Base-by-base conservation (phyloP, 2,888 invertebrate species). In the Philopedon plagiatum region DNA sequence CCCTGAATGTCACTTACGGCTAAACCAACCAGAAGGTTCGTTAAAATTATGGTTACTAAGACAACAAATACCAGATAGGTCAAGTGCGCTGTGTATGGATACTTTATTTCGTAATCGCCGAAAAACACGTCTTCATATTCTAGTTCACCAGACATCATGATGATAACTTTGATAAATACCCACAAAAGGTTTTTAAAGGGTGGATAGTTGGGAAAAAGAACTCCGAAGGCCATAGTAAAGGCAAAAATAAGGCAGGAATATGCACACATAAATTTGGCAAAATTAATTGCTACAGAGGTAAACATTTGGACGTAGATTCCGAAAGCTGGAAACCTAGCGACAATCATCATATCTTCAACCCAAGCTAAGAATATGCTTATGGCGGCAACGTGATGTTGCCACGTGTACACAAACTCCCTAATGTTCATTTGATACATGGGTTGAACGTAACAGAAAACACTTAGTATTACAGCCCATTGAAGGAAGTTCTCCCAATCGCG, bases 261-360 rank as follows among this genome's bases (percentile, higher is more conserved):
- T 0, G 94, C 94, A 72, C 93, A 84, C 1, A 95, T 87, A 81
- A 95, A 94, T 80, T 94, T 94, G 13, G 91, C 90, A 82, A 95
- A 95, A 81, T 95, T 95, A 0, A 93, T 88, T 0, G 94, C 91
- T 65, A 95, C 94, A 79, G 92, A 93, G 0, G 94, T 93, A 83
- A 95, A 94, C 94, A 95, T 95, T 86, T 95, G 94, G 19, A 95
- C 92, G 81, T 95, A 95, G 1, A 95, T 86, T 0, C 95, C 95
- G 78, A 95, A 95, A 77, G 93, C 92, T 34, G 95, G 95, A 84
- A 95, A 95, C 66, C 95, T 87, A 19, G 94, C 95, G 13, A 95
- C 91, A 23, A 95, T 90, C 90, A 94, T 92, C 93, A 95, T 94
- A 13, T 94, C 85, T 81, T 95, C 94, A 5, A 94, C 83, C 95